Conservation (phyloP, 2,113 vertebrate species). For the Emydura subglobosa region DNA sequence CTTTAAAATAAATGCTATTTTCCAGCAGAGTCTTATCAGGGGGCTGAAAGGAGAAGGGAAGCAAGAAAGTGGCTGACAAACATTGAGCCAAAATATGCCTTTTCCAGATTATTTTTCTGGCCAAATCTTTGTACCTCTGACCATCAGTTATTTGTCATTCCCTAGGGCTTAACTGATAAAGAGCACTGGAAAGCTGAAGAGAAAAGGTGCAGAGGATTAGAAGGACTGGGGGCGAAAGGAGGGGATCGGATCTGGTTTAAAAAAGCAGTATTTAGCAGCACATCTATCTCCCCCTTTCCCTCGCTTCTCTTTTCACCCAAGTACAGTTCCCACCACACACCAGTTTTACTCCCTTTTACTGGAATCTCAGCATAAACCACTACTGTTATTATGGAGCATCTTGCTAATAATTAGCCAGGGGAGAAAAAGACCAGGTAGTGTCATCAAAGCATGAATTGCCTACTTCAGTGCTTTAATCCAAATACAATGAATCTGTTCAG, state of each 20-base stretch:
- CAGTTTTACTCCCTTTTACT: neutral
- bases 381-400: neutral
- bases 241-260: neutral
- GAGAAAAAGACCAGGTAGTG: neutral
- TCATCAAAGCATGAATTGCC: neutral
- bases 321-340: neutral
- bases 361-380: neutral
- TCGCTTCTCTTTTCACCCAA: neutral
- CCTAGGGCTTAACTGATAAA: neutral
- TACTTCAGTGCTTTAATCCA: neutral
- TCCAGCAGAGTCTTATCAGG: neutral
- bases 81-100: fast-evolving
- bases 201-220: neutral
- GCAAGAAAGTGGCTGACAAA: neutral
- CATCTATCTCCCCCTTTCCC: neutral
- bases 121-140: neutral
- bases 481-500: neutral
- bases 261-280: neutral
- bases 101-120: neutral
- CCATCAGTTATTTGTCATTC: neutral
- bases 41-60: neutral
- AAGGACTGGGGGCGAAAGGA: neutral
- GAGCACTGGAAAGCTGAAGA: neutral
- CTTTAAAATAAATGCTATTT: neutral
- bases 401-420: neutral